A percentile compares a stretch with the other conserved stretches of the same genome.
Evolutionary conservation across 1,140 invertebrate genomes (phyloP).

Genomic region (Drosophila rufa): DNA sequence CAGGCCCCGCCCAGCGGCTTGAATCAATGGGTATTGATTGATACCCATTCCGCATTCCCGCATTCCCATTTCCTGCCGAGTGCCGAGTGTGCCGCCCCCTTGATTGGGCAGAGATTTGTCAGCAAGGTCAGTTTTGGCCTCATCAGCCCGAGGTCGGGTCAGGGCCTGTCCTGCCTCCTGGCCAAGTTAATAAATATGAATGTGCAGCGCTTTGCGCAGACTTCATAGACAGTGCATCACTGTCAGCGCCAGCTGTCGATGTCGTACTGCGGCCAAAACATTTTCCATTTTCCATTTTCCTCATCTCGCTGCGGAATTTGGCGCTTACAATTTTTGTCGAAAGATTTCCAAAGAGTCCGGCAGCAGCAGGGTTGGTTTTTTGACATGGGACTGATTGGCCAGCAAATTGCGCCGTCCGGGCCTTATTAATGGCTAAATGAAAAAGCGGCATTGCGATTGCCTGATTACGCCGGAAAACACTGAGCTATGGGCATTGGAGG

Average conservation of each 20-base stretch:
- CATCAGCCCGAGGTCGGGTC: constrained; percentile 29
- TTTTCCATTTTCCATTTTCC: not conserved
- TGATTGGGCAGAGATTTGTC: constrained; percentile 66
- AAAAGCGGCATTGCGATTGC: constrained; percentile 12
- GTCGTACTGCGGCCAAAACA: constrained; percentile 42
- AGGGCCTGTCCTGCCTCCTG: constrained; percentile 37
- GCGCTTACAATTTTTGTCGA: not conserved
- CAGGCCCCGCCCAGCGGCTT: constrained; percentile 54
- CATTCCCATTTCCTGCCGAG: constrained; percentile 4
- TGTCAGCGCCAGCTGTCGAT: constrained; percentile 45
- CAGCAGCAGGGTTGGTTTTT: not conserved
- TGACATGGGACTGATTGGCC: constrained; percentile 27
- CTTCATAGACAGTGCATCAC: constrained; percentile 52
- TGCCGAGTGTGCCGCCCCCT: constrained; percentile 33
- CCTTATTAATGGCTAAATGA: constrained; percentile 44
- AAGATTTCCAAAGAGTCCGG: not conserved
- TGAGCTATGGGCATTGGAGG: constrained; percentile 6
- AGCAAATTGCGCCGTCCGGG: constrained; percentile 32
- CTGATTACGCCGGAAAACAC: constrained; percentile 8
- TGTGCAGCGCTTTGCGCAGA: constrained; percentile 37
- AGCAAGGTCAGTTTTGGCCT: constrained; percentile 58
- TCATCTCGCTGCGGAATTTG: constrained; percentile 8
- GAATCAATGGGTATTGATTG: constrained; percentile 69
- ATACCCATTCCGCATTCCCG: constrained; percentile 53
- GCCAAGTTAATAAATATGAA: constrained; percentile 75